Percentiles rank a stretch among this genome's conserved stretches.
These are phyloP conservation scores for Aphelinus atriplicis DNA, from an alignment of 1,140 invertebrate species.

Conservation along the genomic window DNA sequence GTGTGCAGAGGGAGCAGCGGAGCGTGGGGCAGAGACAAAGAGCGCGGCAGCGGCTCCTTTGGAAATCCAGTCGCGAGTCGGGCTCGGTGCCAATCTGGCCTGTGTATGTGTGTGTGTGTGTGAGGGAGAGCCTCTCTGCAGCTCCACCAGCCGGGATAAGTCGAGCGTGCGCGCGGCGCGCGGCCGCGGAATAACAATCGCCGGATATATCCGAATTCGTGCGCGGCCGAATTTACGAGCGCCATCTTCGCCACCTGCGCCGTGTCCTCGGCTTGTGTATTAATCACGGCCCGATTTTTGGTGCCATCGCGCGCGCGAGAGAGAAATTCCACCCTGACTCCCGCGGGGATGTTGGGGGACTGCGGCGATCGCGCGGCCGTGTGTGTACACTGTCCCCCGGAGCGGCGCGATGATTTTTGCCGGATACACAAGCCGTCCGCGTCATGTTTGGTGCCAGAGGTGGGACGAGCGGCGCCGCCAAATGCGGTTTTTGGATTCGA, in stretches of 20 bases:
- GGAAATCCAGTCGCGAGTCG: constrained; percentile 40
- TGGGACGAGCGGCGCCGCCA: too few relatives aligned
- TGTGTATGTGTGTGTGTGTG: background rate
- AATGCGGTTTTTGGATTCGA: too few relatives aligned
- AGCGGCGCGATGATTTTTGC: too few relatives aligned
- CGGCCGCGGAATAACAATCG: constrained; percentile 41
- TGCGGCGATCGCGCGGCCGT: too few relatives aligned
- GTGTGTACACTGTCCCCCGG: too few relatives aligned
- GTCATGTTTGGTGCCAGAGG: too few relatives aligned
- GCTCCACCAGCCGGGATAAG: constrained; percentile 19
- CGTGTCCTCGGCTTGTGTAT: constrained; percentile 4
- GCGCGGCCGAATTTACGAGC: constrained; percentile 35
- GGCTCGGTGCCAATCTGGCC: constrained; percentile 39
- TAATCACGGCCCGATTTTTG: constrained; percentile 3
- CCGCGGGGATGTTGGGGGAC: too few relatives aligned
- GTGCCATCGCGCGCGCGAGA: background rate
- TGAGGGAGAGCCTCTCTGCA: background rate
- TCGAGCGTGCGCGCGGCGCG: constrained; percentile 30
- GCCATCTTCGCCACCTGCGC: constrained; percentile 23
- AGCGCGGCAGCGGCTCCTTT: constrained; percentile 15
- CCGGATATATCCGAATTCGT: constrained; percentile 39
- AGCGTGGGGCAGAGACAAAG: background rate
- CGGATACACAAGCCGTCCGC: too few relatives aligned
- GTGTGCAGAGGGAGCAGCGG: too few relatives aligned
- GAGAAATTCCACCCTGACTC: too few relatives aligned